Evolutionary conservation across 2,888 invertebrate genomes (phyloP).

Genomic region (Drosophila glabriapex): DNA sequence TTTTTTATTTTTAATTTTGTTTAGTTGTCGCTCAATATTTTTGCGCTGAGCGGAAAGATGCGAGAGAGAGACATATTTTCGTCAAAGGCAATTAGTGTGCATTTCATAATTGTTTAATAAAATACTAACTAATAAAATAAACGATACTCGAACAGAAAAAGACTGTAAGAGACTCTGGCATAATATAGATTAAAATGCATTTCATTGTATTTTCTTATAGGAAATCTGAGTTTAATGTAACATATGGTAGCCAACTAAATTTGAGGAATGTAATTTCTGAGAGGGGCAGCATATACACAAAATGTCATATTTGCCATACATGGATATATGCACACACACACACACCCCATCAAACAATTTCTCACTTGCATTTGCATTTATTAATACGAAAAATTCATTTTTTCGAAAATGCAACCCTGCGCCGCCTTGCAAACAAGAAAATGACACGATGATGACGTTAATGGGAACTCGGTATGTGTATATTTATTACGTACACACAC

Average conservation of each 20-base stretch:
- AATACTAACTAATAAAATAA: slow-evolving; percentile 49
- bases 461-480: slow-evolving; percentile 75
- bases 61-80: slow-evolving; percentile 63
- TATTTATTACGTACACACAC: slow-evolving; percentile 62
- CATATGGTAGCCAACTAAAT: slow-evolving; percentile 58
- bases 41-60: slow-evolving; percentile 35
- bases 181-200: slow-evolving; percentile 19
- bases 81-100: slow-evolving; percentile 83
- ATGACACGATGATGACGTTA: slow-evolving; percentile 84
- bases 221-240: slow-evolving; percentile 43
- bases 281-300: slow-evolving; percentile 6
- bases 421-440: slow-evolving; percentile 75
- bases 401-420: slow-evolving; percentile 75
- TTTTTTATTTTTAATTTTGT: slow-evolving; percentile 78
- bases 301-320: slow-evolving; percentile 12
- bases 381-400: slow-evolving; percentile 59
- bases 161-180: slow-evolving; percentile 20
- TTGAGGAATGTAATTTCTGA: slow-evolving; percentile 41
- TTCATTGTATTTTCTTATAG: slow-evolving; percentile 33
- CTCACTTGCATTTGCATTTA: slow-evolving; percentile 60
- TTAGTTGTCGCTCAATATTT: slow-evolving; percentile 68
- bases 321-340: slow-evolving; percentile 21
- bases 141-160: slow-evolving; percentile 26
- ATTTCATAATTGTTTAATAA: slow-evolving; percentile 83
- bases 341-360: slow-evolving; percentile 1